Percentiles rank a stretch among this genome's conserved stretches.
These are phyloP conservation scores for Melanotaenia maccullochi DNA, from an alignment of 2,797 vertebrate genomes.

Conservation along the genomic window DNA sequence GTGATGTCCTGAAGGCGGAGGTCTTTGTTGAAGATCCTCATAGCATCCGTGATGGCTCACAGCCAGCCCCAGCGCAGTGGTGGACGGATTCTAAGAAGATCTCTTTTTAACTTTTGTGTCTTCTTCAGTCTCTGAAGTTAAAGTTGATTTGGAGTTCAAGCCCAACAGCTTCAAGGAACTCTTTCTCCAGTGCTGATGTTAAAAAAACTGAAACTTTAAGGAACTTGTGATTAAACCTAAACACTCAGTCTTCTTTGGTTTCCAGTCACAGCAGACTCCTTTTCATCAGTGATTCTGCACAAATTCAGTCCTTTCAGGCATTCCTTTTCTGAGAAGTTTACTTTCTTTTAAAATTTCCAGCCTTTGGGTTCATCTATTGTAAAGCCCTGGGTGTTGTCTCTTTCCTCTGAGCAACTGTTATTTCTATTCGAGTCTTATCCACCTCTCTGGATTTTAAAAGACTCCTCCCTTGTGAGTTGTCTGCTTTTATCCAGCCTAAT, in stretches of 20 bases:
- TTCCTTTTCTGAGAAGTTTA: slow-evolving; percentile 25
- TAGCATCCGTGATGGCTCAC: slow-evolving; percentile 26
- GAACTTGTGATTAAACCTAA: background rate
- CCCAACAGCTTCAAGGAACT: slow-evolving; percentile 4
- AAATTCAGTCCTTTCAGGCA: slow-evolving; percentile 32
- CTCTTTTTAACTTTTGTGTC: background rate
- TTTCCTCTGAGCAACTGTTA: slow-evolving; percentile 33
- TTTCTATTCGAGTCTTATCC: slow-evolving; percentile 30
- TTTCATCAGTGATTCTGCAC: slow-evolving; percentile 12
- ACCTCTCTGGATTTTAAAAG: slow-evolving; percentile 85
- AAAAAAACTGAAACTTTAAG: slow-evolving; percentile 1
- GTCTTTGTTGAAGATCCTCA: slow-evolving; percentile 78
- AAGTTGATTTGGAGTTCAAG: slow-evolving; percentile 22
- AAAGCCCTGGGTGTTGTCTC: slow-evolving; percentile 32
- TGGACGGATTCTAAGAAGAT: background rate
- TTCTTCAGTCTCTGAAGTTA: background rate
- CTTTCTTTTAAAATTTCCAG: slow-evolving; percentile 23
- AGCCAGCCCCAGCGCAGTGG: background rate
- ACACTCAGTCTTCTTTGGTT: slow-evolving; percentile 27
- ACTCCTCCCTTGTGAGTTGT: slow-evolving; percentile 74
- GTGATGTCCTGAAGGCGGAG: slow-evolving; percentile 86
- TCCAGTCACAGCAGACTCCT: slow-evolving; percentile 24
- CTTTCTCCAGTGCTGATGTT: slow-evolving; percentile 2
- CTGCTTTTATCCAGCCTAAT: slow-evolving; percentile 85
- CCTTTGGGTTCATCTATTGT: slow-evolving; percentile 23